Percentiles rank a stretch among this genome's conserved stretches.
Conservation (phyloP, 2,113 vertebrate genomes). For the Athene cunicularia region DNA sequence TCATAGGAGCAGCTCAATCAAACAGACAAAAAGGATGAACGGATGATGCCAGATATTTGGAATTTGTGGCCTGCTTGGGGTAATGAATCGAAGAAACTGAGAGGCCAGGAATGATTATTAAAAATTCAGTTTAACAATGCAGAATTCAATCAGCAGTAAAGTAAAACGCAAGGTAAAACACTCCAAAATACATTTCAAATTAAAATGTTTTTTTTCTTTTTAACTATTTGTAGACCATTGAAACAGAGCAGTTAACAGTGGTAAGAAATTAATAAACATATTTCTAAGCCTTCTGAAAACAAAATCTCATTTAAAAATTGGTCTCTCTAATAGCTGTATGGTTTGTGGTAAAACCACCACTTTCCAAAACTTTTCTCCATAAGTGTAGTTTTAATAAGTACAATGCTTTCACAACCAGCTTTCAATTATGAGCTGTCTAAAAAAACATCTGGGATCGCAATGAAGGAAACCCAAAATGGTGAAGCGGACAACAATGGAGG, state of each 20-base stretch:
- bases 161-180: neutral
- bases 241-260: neutral
- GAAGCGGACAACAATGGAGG: neutral
- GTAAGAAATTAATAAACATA: neutral
- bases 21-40: neutral
- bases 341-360: neutral
- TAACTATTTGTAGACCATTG: neutral
- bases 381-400: neutral
- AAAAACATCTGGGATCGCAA: fast-evolving
- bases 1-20: neutral
- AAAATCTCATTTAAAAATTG: neutral
- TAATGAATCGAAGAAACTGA: neutral
- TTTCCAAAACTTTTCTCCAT: neutral
- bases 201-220: neutral
- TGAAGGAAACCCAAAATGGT: neutral
- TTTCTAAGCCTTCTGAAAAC: neutral
- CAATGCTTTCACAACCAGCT: neutral
- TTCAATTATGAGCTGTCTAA: neutral
- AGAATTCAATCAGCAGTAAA: neutral
- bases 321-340: neutral
- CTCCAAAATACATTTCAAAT: neutral
- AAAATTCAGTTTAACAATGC: neutral
- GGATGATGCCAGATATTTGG: neutral
- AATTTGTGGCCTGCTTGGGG: neutral
- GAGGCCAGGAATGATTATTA: neutral